Conservation (phyloP, 1,140 invertebrate genomes). For the Coptotermes formosanus region DNA sequence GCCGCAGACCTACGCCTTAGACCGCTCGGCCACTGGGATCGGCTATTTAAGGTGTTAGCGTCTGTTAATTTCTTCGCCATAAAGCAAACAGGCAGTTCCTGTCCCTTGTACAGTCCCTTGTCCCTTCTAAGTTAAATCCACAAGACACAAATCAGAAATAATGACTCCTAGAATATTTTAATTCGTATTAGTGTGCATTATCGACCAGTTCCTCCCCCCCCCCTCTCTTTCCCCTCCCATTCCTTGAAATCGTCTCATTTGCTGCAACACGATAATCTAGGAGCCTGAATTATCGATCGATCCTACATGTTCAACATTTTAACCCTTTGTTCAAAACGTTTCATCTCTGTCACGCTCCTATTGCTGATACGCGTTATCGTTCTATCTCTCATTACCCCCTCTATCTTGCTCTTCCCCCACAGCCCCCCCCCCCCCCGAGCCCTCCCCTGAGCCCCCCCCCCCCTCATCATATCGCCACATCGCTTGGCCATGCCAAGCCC, state of each 20-base stretch:
- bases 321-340: slow-evolving; percentile 18
- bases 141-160: background rate
- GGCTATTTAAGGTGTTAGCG: too few species aligned
- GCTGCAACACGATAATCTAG: slow-evolving; percentile 1
- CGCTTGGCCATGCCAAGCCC: background rate
- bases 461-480: slow-evolving; percentile 9
- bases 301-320: background rate
- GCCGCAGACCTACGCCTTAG: too few species aligned
- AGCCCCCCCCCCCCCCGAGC: background rate
- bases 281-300: slow-evolving; percentile 10
- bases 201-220: background rate
- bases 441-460: background rate
- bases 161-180: background rate
- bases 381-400: slow-evolving; percentile 14
- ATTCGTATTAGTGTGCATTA: background rate
- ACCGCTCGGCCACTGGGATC: too few species aligned
- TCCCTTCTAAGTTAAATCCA: background rate
- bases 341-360: background rate
- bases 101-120: too few species aligned
- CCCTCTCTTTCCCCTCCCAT: background rate
- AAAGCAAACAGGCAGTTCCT: too few species aligned
- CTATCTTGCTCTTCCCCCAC: background rate
- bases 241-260: slow-evolving; percentile 1
- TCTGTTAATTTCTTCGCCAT: too few species aligned
- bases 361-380: background rate